Evolutionary conservation across 2,888 invertebrate genomes (phyloP).

Genomic region (Drosophila anomelani): DNA sequence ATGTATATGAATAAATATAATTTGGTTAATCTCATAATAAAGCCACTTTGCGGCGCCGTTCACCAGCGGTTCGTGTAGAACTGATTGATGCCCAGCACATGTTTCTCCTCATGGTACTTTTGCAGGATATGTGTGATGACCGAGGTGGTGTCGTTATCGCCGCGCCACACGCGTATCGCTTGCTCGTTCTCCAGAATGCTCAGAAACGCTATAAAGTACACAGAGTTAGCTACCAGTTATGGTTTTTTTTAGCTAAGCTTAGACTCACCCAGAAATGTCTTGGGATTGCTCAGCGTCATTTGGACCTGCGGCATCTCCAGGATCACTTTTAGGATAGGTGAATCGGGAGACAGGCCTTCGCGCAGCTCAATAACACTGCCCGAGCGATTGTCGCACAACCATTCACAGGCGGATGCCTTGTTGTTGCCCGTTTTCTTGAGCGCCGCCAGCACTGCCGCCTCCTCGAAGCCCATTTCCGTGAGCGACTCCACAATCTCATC

Average conservation of each 20-base stretch:
- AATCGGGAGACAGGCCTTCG: conserved; percentile 87
- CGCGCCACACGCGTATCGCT: conserved; percentile 88
- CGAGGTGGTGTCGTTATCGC: conserved; percentile 89
- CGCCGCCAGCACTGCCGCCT: conserved; percentile 86
- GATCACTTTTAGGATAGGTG: conserved; percentile 88
- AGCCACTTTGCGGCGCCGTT: conserved; percentile 63
- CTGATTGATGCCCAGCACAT: conserved; percentile 86
- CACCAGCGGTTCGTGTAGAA: conserved; percentile 83
- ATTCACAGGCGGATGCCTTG: conserved; percentile 88
- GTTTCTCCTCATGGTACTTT: conserved; percentile 88
- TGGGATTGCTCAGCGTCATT: conserved; percentile 88
- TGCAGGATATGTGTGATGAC: conserved; percentile 88
- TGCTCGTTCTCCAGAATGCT: conserved; percentile 88
- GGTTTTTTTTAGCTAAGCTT: not conserved
- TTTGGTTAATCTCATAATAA: conserved; percentile 69
- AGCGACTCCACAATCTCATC: conserved; percentile 78
- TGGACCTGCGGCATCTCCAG: conserved; percentile 88
- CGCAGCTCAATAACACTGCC: conserved; percentile 86
- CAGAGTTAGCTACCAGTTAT: not conserved
- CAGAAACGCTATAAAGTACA: conserved; percentile 86
- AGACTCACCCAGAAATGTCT: conserved; percentile 87
- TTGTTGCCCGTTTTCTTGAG: conserved; percentile 88
- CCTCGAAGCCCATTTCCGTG: conserved; percentile 87
- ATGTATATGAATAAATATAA: conserved; percentile 69
- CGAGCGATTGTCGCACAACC: conserved; percentile 87